Evolutionary conservation across 2,113 vertebrate genomes (phyloP).

Genomic region (Proteles cristata): DNA sequence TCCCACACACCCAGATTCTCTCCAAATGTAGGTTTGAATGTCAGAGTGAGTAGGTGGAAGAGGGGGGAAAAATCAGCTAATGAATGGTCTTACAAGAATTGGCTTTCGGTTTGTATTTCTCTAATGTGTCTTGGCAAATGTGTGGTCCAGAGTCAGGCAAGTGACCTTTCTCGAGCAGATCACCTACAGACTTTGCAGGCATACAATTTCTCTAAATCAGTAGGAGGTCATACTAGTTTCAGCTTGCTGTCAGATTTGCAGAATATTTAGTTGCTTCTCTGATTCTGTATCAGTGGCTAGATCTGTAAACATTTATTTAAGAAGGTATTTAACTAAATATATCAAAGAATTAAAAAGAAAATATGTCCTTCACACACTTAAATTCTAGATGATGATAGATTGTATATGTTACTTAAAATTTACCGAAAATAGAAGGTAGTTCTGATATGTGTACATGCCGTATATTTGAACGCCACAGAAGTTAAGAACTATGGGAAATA

Average conservation of each 20-base stretch:
- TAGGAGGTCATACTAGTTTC: background rate
- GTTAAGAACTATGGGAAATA: background rate
- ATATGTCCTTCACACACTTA: background rate
- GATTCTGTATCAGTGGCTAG: background rate
- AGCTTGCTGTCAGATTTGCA: background rate
- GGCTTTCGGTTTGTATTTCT: constrained; percentile 20
- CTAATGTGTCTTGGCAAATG: background rate
- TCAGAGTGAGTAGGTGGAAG: background rate
- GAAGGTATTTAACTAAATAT: background rate
- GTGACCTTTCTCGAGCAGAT: background rate
- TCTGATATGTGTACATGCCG: background rate
- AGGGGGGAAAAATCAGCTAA: constrained; percentile 11
- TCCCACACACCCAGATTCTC: background rate
- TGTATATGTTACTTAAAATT: background rate
- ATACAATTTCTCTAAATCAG: background rate
- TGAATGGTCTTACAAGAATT: background rate
- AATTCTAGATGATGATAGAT: background rate
- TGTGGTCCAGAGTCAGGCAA: background rate
- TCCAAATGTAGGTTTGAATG: constrained; percentile 27
- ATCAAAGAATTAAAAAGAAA: background rate
- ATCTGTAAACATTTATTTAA: background rate
- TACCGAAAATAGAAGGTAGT: background rate
- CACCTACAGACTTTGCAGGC: background rate
- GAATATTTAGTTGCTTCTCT: background rate
- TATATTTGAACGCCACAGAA: background rate